Evolutionary conservation across 2,888 invertebrate species (phyloP), one percentile per base, ranked within the genome.

Genomic region (Trichogramma evanescens): DNA sequence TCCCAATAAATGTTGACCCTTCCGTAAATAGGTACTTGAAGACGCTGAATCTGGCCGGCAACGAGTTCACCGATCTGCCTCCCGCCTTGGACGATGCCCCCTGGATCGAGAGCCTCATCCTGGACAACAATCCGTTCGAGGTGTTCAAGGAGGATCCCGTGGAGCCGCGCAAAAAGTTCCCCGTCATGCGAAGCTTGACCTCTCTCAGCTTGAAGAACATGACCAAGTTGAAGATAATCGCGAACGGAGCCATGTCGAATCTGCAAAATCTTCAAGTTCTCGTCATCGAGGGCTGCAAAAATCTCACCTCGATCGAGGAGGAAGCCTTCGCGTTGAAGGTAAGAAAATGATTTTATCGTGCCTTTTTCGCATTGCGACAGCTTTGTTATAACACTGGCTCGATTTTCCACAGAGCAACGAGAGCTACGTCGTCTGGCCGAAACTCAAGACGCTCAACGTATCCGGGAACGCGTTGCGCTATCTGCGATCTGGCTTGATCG

Each of bases 41-140:
- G 64, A 81, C 79, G 2, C 74, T 94, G 65, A 84, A 89, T 72
- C 73, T 91, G 52, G 84, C 85, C 40, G 85, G 85, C 65, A 91
- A 91, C 75, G 71, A 80, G 40, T 82, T 90, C 10, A 73, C 74
- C 0, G 73, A 77, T 0, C 74, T 89, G 0, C 91, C 91, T 0
- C 75, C 78, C 6, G 84, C 84, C 42, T 70, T 92, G 26, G 80
- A 79, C 1, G 83, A 84, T 60, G 83, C 86, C 0, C 81, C 81
- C 58, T 82, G 82, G 65, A 75, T 92, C 55, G 75, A 85, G 57
- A 82, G 77, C 54, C 75, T 92, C 7, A 83, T 83, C 57, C 74
- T 92, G 38, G 86, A 89, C 69, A 85, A 86, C 64, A 91, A 91
- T 74, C 87, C 86, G 0, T 85, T 92, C 55, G 73, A 73, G 3